phyloP scores from a whole-genome alignment of 1,140 invertebrate genomes.

The Patella vulgata region DNA sequence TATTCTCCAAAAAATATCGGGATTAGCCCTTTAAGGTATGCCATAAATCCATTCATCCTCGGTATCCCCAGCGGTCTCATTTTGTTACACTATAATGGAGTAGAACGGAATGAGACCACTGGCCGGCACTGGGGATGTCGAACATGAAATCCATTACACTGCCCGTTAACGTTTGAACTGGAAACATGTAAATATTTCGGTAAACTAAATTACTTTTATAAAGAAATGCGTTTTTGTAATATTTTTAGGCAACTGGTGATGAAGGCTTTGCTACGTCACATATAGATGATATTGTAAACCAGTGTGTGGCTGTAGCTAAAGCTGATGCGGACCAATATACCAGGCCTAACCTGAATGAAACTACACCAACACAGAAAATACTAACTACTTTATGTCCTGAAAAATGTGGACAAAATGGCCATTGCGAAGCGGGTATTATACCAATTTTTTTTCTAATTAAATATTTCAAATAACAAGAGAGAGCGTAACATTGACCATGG shows the following conservation, averaged over 20 bases:
- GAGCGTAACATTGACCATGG: constrained; percentile 26
- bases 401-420: background rate
- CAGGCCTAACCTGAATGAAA: background rate
- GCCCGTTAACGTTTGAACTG: too few relatives aligned
- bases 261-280: constrained; percentile 22
- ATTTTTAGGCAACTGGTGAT: constrained; percentile 28
- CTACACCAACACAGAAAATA: background rate
- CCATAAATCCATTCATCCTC: too few relatives aligned
- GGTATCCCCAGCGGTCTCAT: too few relatives aligned
- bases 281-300: constrained; percentile 23
- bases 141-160: too few relatives aligned
- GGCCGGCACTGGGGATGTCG: too few relatives aligned
- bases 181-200: too few relatives aligned
- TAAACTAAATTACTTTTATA: too few relatives aligned
- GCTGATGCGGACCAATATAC: background rate
- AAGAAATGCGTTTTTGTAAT: background rate
- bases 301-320: constrained; percentile 19
- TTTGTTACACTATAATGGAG: too few relatives aligned
- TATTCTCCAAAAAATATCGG: too few relatives aligned
- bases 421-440: background rate
- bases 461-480: constrained; percentile 18
- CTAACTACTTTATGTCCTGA: background rate
- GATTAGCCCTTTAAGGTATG: too few relatives aligned
- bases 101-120: too few relatives aligned
- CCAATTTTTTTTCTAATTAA: background rate